Percentiles rank a stretch among this genome's conserved stretches.
These are phyloP conservation scores for Tetragonisca angustula DNA, from an alignment of 2,888 invertebrate genomes.

Conservation along the genomic window DNA sequence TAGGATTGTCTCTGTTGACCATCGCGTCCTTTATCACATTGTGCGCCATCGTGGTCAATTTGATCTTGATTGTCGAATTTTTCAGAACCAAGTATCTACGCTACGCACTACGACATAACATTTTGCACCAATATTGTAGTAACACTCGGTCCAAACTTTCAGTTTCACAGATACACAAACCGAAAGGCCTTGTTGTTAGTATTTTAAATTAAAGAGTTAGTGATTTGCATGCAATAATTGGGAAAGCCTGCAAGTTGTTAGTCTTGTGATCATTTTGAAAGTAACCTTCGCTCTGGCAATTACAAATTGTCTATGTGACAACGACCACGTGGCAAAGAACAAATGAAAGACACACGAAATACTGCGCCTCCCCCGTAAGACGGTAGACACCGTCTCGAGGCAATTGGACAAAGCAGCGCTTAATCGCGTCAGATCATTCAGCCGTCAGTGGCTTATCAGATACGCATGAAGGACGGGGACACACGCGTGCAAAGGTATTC, in stretches of 20 bases:
- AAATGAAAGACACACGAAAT: not conserved
- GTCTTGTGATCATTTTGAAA: no score
- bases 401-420: slow-evolving; percentile 65
- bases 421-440: slow-evolving; percentile 81
- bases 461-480: slow-evolving; percentile 44
- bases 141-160: not conserved
- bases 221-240: not conserved
- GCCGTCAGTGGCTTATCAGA: slow-evolving; percentile 76
- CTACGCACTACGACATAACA: not conserved
- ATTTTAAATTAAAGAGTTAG: not conserved
- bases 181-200: not conserved
- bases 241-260: not conserved
- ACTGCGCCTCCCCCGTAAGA: slow-evolving; percentile 34
- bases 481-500: slow-evolving; percentile 53
- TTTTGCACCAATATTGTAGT: not conserved
- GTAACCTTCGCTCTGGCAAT: no score
- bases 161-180: not conserved
- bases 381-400: slow-evolving; percentile 17
- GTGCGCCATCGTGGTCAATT: slow-evolving; percentile 62
- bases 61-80: slow-evolving; percentile 60
- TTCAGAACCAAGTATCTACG: slow-evolving; percentile 39
- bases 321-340: no score
- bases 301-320: no score
- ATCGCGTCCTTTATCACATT: slow-evolving; percentile 63
- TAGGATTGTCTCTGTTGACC: slow-evolving; percentile 59